Percentiles rank a stretch among this genome's conserved stretches.
Evolutionary conservation across 2,888 invertebrate species (phyloP).

Genomic region (Ellobium chinense): DNA sequence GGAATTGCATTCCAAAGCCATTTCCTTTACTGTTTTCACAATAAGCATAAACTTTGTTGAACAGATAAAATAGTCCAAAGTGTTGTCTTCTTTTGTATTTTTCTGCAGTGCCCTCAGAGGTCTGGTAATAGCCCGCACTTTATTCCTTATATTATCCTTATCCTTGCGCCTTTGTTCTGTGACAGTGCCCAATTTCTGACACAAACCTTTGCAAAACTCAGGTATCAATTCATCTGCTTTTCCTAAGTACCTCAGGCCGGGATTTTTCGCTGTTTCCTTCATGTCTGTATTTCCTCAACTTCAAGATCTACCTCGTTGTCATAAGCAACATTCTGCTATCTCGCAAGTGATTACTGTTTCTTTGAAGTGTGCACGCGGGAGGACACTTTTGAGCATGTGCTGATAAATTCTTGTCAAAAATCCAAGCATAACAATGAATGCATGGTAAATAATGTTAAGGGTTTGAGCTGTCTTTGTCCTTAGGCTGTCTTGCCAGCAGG

Average conservation of each 20-base stretch:
- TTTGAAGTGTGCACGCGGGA: background rate
- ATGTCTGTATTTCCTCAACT: background rate
- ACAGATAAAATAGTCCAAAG: background rate
- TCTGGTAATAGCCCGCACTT: background rate
- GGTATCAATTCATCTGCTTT: background rate
- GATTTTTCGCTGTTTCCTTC: conserved; percentile 5
- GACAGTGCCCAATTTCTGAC: background rate
- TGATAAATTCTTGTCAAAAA: background rate
- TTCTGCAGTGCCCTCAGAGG: background rate
- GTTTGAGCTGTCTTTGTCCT: too few relatives aligned
- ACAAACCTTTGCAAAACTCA: background rate
- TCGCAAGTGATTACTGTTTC: background rate
- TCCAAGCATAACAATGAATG: conserved; percentile 5
- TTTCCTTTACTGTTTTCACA: background rate
- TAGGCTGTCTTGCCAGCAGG: too few relatives aligned
- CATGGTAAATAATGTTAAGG: too few relatives aligned
- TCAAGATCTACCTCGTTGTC: background rate
- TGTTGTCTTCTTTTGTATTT: background rate
- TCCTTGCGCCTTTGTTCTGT: background rate
- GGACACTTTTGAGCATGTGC: background rate
- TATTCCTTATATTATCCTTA: conserved; percentile 16
- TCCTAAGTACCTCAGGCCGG: background rate
- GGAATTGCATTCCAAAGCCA: background rate
- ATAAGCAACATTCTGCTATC: background rate
- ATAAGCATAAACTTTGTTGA: background rate